Evolutionary conservation across 2,888 invertebrate species (phyloP).

Genomic region (Acanthosepion pharaonis): DNA sequence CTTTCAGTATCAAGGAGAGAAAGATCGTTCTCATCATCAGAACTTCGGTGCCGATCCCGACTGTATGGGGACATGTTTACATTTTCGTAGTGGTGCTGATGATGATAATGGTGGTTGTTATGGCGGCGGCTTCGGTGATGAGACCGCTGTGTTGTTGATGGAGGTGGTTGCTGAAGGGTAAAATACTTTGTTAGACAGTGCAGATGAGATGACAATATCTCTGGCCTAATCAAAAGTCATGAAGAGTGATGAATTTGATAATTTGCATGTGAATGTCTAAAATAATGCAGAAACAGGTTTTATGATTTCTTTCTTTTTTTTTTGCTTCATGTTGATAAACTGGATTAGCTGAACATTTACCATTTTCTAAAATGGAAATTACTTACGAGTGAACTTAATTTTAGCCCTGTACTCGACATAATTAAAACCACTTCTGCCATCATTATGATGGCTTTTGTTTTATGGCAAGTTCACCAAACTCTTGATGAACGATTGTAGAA

Average conservation of each 20-base stretch:
- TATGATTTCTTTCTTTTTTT: too few species aligned
- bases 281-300: too few species aligned
- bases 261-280: too few species aligned
- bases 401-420: too few species aligned
- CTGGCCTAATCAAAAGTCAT: neutral
- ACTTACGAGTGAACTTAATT: too few species aligned
- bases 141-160: neutral
- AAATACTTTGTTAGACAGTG: neutral
- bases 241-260: neutral
- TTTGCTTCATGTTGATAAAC: too few species aligned
- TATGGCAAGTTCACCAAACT: too few species aligned
- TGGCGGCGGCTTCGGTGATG: neutral
- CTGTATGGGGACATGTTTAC: neutral
- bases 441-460: too few species aligned
- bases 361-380: too few species aligned
- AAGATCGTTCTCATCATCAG: neutral
- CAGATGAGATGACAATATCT: neutral
- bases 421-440: too few species aligned
- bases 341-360: too few species aligned
- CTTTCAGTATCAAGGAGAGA: neutral
- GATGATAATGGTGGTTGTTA: neutral
- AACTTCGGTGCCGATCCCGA: neutral
- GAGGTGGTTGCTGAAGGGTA: slow-evolving; percentile 41
- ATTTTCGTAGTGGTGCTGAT: neutral
- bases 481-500: too few species aligned